A percentile compares a stretch with the other conserved stretches of the same genome.
Evolutionary conservation across 35 echinoderm and acorn worm species (phyloP).

Genomic region (Apostichopus japonicus): DNA sequence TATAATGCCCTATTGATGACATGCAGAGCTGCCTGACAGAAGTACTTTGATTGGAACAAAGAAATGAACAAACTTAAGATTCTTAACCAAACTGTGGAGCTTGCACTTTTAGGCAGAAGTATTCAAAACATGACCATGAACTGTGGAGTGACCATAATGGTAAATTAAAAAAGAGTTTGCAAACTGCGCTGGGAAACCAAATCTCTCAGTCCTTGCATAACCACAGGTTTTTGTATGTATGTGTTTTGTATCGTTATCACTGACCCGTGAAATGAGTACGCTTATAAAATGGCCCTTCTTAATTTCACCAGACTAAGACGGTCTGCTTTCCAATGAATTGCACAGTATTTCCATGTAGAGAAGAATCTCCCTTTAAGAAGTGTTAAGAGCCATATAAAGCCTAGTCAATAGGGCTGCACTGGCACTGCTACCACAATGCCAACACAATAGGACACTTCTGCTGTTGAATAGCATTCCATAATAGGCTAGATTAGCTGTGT

Average conservation of each 20-base stretch:
- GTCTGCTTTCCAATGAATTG: not conserved
- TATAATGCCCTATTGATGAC: no score
- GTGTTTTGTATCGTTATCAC: not conserved
- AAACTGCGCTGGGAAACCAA: no score
- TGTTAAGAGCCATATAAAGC: not conserved
- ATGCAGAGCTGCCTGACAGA: no score
- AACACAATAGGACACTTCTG: not conserved
- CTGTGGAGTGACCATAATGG: no score
- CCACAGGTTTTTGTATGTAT: no score
- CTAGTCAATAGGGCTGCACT: not conserved
- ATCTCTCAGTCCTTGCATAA: no score
- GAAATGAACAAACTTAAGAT: no score
- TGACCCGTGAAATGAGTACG: not conserved
- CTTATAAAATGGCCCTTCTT: not conserved
- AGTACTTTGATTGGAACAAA: no score
- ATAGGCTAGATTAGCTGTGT: conserved; percentile 22
- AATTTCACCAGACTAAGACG: not conserved
- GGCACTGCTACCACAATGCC: not conserved
- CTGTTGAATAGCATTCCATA: not conserved
- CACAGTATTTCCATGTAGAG: not conserved
- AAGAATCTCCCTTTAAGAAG: not conserved
- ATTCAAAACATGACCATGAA: no score
- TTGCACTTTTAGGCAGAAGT: no score
- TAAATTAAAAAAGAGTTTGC: no score
- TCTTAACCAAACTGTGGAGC: no score